Evolutionary conservation across 1,140 invertebrate genomes (phyloP), one percentile per base, ranked within the genome.

Genomic region (Matsumurasca onukii): DNA sequence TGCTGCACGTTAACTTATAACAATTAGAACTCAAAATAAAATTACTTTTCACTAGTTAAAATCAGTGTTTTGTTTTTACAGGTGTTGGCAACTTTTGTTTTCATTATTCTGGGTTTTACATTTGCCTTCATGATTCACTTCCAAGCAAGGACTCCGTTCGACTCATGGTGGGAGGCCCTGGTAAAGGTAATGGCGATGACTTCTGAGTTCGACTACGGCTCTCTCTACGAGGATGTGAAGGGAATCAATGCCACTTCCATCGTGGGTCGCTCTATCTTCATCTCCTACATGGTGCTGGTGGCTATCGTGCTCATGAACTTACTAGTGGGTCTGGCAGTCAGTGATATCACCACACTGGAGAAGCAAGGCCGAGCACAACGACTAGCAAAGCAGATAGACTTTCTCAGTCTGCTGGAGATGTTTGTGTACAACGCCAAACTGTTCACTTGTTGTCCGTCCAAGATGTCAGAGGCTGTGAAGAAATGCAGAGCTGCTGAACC

Each of bases 101-200:
- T 80, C 71, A 75, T 85, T 55, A 78, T 86, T 64, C 74, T 86
- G 31, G 85, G 83, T 65, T 86, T 86, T 75, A 80, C 82, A 51
- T 78, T 85, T 67, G 82, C 82, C 64, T 86, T 85, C 76, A 79
- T 79, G 57, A 78, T 85, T 68, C 77, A 81, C 65, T 85, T 84
- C 73, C 74, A 74, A 69, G 77, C 76, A 45, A 74, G 78, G 31
- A 73, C 59, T 1, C 73, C 80, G 65, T 85, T 84, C 73, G 65
- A 51, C 22, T 72, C 80, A 71, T 78, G 80, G 20, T 80, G 80
- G 79, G 73, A 76, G 15, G 76, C 82, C 1, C 68, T 85, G 17
- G 75, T 83, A 0, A 84, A 82, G 73, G 84, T 83, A 2, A 75
- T 82, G 1, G 84, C 84, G 52, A 86, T 86, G 85, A 83, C 83